Percentiles rank a stretch among this genome's conserved stretches.
These are phyloP conservation scores for Cryptotermes secundus DNA, from an alignment of 1,140 invertebrate genomes.

Conservation along the genomic window DNA sequence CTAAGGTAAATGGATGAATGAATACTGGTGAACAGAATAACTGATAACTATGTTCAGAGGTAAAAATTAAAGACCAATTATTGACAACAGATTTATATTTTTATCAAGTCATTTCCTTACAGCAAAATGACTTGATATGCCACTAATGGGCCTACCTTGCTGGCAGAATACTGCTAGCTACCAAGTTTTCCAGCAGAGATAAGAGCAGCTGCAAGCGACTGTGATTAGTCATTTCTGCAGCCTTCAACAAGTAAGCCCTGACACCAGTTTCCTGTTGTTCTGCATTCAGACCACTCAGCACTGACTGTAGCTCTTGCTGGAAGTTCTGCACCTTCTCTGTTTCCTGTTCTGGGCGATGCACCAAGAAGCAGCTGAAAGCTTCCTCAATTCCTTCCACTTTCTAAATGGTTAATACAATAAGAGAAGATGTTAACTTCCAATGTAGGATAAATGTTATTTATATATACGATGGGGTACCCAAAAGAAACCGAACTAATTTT, in stretches of 20 bases:
- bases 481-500: too few relatives aligned
- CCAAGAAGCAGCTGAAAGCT: constrained; percentile 81
- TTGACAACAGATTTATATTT: too few relatives aligned
- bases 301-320: constrained; percentile 58
- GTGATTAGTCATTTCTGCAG: constrained; percentile 68
- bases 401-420: constrained; percentile 48
- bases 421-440: neutral
- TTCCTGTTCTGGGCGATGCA: constrained; percentile 68
- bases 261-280: constrained; percentile 73
- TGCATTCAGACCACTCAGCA: constrained; percentile 54
- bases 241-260: constrained; percentile 65
- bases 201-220: constrained; percentile 71
- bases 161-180: constrained; percentile 63
- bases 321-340: constrained; percentile 63
- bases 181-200: constrained; percentile 68
- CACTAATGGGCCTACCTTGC: constrained; percentile 53
- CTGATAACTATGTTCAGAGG: too few relatives aligned
- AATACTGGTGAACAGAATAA: too few relatives aligned
- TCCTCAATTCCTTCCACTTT: constrained; percentile 81
- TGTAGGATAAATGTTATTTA: constrained; percentile 19
- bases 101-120: too few relatives aligned
- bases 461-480: too few relatives aligned
- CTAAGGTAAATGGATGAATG: too few relatives aligned
- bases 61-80: too few relatives aligned
- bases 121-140: neutral